A percentile compares a stretch with the other conserved stretches of the same genome.
phyloP scores from a whole-genome alignment of 2,888 invertebrate genomes.

The Arrhopalites spinosus region DNA sequence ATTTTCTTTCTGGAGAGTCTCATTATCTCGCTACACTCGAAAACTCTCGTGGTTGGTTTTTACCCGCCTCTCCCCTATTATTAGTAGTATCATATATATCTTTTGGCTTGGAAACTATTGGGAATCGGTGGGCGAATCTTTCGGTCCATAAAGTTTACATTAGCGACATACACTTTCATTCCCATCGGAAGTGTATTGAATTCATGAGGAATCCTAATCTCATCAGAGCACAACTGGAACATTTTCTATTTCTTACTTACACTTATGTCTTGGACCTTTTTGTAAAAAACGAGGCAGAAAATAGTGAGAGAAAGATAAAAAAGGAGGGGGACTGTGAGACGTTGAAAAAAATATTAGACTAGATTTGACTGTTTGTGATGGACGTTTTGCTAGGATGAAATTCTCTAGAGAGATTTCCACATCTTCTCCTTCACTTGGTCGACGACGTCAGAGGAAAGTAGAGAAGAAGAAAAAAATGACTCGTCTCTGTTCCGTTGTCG shows the following conservation, averaged over 20 bases:
- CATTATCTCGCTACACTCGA: too few species aligned
- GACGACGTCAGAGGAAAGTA: background rate
- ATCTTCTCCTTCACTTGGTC: background rate
- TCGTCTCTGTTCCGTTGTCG: too few species aligned
- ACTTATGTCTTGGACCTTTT: background rate
- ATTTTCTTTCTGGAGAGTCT: too few species aligned
- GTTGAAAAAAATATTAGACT: background rate
- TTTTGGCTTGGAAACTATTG: background rate
- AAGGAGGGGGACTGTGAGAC: background rate
- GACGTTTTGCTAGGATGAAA: background rate
- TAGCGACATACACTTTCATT: constrained; percentile 2
- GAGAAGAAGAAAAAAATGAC: background rate
- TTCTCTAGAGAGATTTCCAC: background rate
- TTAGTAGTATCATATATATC: background rate
- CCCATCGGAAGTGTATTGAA: constrained; percentile 6
- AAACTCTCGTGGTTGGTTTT: too few species aligned
- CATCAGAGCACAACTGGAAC: background rate
- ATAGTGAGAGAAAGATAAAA: background rate
- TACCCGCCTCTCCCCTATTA: too few species aligned
- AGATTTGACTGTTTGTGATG: background rate
- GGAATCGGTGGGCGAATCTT: constrained; percentile 1
- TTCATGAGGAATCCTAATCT: constrained; percentile 9
- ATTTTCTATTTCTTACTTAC: constrained; percentile 13
- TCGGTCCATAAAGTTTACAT: background rate
- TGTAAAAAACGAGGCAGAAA: background rate